phyloP scores from a whole-genome alignment of 1,140 invertebrate genomes.

The Triops cancriformis region DNA sequence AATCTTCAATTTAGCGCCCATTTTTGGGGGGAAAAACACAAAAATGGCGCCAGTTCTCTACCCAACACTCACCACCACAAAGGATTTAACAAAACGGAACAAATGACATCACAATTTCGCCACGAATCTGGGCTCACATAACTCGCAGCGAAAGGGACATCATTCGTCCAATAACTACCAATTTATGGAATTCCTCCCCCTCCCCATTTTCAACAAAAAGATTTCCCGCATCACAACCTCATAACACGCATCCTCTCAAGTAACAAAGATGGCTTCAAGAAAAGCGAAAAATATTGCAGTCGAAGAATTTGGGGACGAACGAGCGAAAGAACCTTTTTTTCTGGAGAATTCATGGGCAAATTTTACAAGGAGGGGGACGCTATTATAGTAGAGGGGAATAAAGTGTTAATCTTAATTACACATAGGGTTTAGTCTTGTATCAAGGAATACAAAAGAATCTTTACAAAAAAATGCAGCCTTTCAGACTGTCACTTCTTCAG shows the following conservation, averaged over 20 bases:
- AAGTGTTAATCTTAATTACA: neutral
- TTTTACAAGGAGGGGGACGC: neutral
- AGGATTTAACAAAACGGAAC: neutral
- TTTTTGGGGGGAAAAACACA: neutral
- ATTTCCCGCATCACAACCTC: neutral
- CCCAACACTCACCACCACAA: neutral
- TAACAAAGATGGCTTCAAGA: no score
- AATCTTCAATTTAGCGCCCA: neutral
- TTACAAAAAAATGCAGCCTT: conserved; percentile 27
- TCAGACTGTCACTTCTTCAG: conserved; percentile 69
- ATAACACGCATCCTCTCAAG: no score
- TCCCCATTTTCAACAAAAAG: neutral
- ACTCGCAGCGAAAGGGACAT: neutral
- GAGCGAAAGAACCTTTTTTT: no score
- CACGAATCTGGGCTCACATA: neutral
- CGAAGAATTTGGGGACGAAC: no score
- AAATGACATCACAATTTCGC: neutral
- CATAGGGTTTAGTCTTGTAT: neutral
- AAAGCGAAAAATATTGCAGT: no score
- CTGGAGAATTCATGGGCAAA: no score
- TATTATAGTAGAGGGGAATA: neutral
- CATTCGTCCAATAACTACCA: neutral
- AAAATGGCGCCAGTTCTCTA: neutral
- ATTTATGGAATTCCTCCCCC: neutral
- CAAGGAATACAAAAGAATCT: neutral